These are phyloP conservation scores for Hypocryptadius cinnamomeus DNA, from an alignment of 2,113 vertebrate genomes.

Conservation along the genomic window DNA sequence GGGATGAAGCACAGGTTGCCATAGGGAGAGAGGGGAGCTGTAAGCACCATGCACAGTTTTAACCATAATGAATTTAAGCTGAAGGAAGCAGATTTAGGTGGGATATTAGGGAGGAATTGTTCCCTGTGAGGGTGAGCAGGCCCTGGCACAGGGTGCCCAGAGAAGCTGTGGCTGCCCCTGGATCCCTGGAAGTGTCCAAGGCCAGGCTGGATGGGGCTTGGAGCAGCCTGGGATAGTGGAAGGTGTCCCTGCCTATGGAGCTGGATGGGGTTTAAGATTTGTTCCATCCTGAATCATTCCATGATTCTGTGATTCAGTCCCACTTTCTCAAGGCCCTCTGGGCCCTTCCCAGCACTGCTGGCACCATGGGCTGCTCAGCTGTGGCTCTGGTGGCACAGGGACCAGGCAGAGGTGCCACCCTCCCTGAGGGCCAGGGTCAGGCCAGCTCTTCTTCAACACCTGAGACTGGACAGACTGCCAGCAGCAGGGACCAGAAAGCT, in stretches of 20 bases:
- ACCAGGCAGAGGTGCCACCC: neutral
- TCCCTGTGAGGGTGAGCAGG: accelerated
- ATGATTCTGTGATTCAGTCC: neutral
- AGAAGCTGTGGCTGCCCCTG: neutral
- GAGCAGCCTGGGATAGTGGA: accelerated
- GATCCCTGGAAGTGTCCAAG: neutral
- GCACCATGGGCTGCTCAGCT: neutral
- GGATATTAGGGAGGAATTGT: too few relatives aligned
- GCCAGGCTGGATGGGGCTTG: accelerated
- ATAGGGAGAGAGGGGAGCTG: neutral
- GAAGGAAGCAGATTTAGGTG: neutral
- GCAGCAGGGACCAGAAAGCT: neutral
- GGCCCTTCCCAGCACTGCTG: neutral
- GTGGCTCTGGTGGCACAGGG: neutral
- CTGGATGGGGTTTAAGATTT: neutral
- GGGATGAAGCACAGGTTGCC: neutral
- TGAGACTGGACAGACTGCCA: neutral
- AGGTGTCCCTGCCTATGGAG: neutral
- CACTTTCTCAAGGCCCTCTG: neutral
- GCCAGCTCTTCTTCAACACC: neutral
- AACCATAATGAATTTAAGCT: neutral
- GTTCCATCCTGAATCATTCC: neutral
- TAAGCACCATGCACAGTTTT: neutral
- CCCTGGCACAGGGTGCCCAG: neutral
- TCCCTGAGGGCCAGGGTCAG: neutral